Base-by-base conservation (phyloP, 2,888 invertebrate genomes). In the Julus scanicus region DNA sequence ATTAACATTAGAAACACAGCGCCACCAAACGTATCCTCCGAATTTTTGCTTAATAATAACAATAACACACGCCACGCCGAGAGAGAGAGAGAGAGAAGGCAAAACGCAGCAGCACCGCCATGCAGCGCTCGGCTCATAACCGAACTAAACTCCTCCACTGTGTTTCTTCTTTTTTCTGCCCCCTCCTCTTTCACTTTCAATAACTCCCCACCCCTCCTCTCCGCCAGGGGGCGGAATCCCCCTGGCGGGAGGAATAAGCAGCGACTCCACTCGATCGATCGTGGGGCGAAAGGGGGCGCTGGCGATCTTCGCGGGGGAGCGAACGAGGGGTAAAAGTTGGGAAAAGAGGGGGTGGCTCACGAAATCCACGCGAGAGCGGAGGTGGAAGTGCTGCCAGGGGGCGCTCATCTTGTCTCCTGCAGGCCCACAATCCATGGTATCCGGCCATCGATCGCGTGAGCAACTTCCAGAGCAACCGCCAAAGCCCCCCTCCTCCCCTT, bases 291-390 rank as follows among this genome's bases (percentile, higher is more conserved):
- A 13, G 49, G 40, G 71, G 39, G 29, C 80, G 40, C 15, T 89
- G 40, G 80, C 87, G 39, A 20, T 44, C 87, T 53, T 89, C 57
- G 84, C 84, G 84, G 87, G 49, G 3, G 85, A 40, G n/a, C 63
- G n/a, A n/a, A 85, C 17, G 63, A 44, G 20, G 84, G 44, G 44
- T 44, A 44, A 44, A 44, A 44, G 44, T 44, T 44, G 44, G 44
- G 44, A 44, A 44, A 44, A 44, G 44, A 8, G 44, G 44, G 44
- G 44, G 44, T 44, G 44, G 44, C 44, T 8, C 44, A 44, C 44
- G 44, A 44, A 44, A 44, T 44, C 44, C 44, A 44, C 44, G 44
- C 44, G 44, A 44, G 44, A 44, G 44, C 5, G 44, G 44, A 44
- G 44, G 44, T 44, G 44, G 44, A 44, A 44, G 44, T 44, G 44